Base-by-base conservation (phyloP, 1,140 invertebrate species). In the Caerostris darwini region DNA sequence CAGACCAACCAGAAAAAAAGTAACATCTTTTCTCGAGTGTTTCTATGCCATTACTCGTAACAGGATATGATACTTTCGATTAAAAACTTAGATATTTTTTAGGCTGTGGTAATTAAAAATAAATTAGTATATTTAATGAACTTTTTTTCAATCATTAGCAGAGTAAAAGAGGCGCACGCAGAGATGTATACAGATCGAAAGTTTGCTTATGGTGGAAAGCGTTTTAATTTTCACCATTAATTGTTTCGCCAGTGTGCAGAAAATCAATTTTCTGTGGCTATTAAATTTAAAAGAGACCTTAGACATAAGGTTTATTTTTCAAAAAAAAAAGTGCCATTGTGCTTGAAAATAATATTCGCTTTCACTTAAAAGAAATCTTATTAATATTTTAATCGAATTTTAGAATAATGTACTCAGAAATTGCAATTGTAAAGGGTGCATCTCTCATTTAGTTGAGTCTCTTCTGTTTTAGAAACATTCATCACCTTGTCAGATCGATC, bases 71-170 rank as follows among this genome's bases (percentile, higher is more conserved):
- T 59, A 91, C n/a, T n/a, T 17, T 91, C 90, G 57, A 91, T 91
- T 91, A 91, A 91, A 91, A 91, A 50, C 7, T 14, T 56, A 8
- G 17, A 19, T 58, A 56, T 77, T 77, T 34, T 81, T 91, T 91
- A 50, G 50, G 53, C 56, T 91, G 54, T 54, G 69, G 71, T 91
- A 91, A 91, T 91, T 91, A 81, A 91, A 91, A 91, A 91, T 91
- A 91, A 91, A 91, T 91, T 91, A 91, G 90, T 91, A 81, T 91
- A 82, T 91, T 91, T 91, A 91, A 91, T 91, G 90, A 91, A 91
- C 57, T 71, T 91, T 82, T 91, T 91, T 82, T 57, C 71, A 91
- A 91, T 91, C 90, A 91, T 91, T 91, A 91, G 90, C 77, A 59
- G 59, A 91, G 10, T 58, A 64, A 59, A 91, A 91, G 82, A 59